Evolutionary conservation across 2,888 invertebrate genomes (phyloP).

Genomic region (Beris chalybata): DNA sequence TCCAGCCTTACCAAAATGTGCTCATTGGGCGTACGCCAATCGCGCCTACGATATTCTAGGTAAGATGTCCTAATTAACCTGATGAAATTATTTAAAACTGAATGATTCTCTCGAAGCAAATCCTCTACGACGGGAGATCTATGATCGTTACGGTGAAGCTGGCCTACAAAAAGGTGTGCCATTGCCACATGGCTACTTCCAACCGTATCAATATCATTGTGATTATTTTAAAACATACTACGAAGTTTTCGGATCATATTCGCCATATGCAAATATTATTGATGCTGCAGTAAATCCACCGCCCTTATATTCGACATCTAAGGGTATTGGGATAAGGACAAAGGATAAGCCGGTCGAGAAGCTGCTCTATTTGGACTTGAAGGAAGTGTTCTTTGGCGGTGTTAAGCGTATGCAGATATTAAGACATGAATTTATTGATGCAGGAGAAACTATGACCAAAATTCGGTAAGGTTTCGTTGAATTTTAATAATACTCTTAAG

Average conservation of each 20-base stretch:
- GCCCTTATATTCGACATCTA: constrained; percentile 64
- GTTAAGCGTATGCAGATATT: constrained; percentile 84
- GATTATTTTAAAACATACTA: constrained; percentile 73
- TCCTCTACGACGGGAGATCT: constrained; percentile 71
- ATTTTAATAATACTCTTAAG: background rate
- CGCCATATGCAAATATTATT: constrained; percentile 78
- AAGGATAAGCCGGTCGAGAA: constrained; percentile 65
- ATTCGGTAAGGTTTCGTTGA: constrained; percentile 50
- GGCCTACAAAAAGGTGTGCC: constrained; percentile 81
- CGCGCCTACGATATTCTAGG: constrained; percentile 80
- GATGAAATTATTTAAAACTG: background rate
- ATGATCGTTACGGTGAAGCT: constrained; percentile 88
- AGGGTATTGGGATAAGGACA: constrained; percentile 65
- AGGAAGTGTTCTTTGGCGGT: constrained; percentile 72
- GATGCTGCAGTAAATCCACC: constrained; percentile 67
- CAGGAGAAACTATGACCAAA: constrained; percentile 64
- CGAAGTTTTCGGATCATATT: constrained; percentile 80
- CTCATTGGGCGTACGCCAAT: constrained; percentile 58
- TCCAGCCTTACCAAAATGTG: constrained; percentile 43
- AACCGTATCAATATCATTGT: constrained; percentile 79
- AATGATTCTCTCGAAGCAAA: constrained; percentile 52
- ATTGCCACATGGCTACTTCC: constrained; percentile 67
- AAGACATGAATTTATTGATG: constrained; percentile 68
- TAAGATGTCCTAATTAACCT: constrained; percentile 35
- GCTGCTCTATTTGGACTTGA: constrained; percentile 62